Conservation (phyloP, 2,797 vertebrate species). For the Phataginus tetradactyla region DNA sequence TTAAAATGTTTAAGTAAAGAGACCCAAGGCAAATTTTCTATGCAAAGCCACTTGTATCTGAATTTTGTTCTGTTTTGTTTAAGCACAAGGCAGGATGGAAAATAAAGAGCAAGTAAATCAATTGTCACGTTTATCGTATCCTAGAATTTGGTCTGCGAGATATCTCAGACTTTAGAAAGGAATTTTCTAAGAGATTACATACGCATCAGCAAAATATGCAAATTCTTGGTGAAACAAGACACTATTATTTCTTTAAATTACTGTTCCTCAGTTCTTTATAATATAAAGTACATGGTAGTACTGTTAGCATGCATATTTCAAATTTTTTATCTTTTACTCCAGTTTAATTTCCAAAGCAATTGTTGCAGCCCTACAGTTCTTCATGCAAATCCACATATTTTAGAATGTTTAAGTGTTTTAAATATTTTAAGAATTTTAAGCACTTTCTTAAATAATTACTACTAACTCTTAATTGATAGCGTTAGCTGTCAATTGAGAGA, state of each 20-base stretch:
- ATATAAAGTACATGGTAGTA: conserved; percentile 77
- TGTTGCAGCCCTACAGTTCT: not conserved
- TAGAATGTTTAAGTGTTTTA: conserved; percentile 70
- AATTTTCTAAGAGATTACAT: conserved; percentile 8
- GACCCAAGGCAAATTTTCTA: not conserved
- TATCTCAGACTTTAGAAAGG: conserved; percentile 20
- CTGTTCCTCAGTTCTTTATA: conserved; percentile 67
- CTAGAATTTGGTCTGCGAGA: not conserved
- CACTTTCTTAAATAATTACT: conserved; percentile 70
- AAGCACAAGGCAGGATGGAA: not conserved
- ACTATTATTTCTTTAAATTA: conserved; percentile 81
- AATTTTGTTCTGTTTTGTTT: not conserved
- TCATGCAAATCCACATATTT: conserved; percentile 15
- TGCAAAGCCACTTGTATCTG: not conserved
- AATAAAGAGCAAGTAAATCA: not conserved
- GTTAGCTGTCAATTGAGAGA: conserved; percentile 69
- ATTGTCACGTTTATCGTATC: not conserved
- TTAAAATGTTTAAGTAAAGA: conserved; percentile 34
- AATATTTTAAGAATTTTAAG: conserved; percentile 74
- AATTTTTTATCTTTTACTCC: conserved; percentile 16
- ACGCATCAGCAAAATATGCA: conserved; percentile 12
- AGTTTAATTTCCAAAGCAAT: conserved; percentile 36
- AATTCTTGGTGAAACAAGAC: conserved; percentile 72
- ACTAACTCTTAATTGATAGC: conserved; percentile 51
- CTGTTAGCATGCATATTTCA: conserved; percentile 76